A percentile compares a stretch with the other conserved stretches of the same genome.
Conservation (phyloP, 2,888 invertebrate species). For the Arenicola marina region DNA sequence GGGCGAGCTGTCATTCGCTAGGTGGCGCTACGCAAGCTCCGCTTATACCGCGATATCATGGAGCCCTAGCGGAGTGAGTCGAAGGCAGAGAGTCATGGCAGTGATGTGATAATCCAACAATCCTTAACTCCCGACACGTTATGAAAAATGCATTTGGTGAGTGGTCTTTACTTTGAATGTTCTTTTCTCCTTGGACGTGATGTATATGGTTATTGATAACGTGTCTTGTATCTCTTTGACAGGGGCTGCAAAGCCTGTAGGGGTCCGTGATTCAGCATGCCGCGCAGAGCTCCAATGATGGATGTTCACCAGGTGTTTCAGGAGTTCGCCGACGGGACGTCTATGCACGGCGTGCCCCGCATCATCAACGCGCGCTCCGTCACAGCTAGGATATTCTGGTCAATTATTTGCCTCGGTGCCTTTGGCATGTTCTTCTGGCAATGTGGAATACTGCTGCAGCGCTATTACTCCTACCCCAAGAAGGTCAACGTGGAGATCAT, state of each 20-base stretch:
- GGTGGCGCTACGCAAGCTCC: too few species aligned
- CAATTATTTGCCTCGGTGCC: slow-evolving; percentile 34
- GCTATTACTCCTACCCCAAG: slow-evolving; percentile 35
- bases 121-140: too few species aligned
- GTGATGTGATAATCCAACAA: too few species aligned
- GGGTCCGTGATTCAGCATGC: neutral
- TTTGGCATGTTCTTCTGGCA: slow-evolving; percentile 37
- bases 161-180: too few species aligned
- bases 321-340: slow-evolving; percentile 31
- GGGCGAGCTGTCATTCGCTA: too few species aligned
- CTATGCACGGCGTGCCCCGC: slow-evolving; percentile 37
- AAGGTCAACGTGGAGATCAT: slow-evolving; percentile 37
- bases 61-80: too few species aligned
- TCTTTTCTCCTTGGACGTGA: too few species aligned
- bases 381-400: slow-evolving; percentile 32
- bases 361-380: slow-evolving; percentile 36
- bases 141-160: too few species aligned
- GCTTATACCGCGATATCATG: too few species aligned
- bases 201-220: too few species aligned
- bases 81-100: too few species aligned
- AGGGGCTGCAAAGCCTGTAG: neutral
- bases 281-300: neutral
- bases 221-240: too few species aligned
- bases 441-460: slow-evolving; percentile 28
- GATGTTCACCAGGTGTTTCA: slow-evolving; percentile 24